These are phyloP conservation scores for Schizothorax lantsangensis DNA, from an alignment of 2,797 vertebrate genomes.

Conservation along the genomic window DNA sequence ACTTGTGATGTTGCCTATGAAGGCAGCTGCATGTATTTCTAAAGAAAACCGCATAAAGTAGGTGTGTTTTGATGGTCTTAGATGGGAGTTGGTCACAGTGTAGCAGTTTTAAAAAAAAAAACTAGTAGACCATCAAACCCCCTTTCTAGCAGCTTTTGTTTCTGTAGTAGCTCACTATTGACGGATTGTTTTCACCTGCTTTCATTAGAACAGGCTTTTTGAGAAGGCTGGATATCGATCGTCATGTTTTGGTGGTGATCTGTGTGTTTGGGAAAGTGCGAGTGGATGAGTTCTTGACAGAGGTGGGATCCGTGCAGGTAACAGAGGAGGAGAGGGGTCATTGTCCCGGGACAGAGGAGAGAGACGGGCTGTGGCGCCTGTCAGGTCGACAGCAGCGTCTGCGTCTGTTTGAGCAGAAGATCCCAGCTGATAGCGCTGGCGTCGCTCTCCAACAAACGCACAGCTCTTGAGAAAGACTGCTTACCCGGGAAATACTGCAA, in stretches of 20 bases:
- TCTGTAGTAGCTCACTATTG: neutral
- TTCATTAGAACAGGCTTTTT: neutral
- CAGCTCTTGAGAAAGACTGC: slow-evolving; percentile 7
- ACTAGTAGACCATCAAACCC: neutral
- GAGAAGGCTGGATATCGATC: neutral
- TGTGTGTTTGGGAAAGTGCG: neutral
- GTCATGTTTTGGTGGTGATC: slow-evolving; percentile 3
- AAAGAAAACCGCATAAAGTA: neutral
- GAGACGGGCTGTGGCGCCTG: slow-evolving; percentile 72
- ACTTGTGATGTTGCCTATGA: neutral
- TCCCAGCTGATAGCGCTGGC: slow-evolving; percentile 71
- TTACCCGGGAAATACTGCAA: neutral
- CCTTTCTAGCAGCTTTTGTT: neutral
- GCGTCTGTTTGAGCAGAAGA: slow-evolving; percentile 83
- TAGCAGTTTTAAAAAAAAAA: neutral
- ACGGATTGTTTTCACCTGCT: neutral
- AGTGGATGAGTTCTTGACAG: slow-evolving; percentile 5
- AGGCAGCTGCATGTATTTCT: neutral
- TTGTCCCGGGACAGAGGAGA: slow-evolving; percentile 43
- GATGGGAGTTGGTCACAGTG: too few species aligned
- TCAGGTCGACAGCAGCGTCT: slow-evolving; percentile 71
- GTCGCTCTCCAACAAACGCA: slow-evolving; percentile 35
- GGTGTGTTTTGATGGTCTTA: neutral
- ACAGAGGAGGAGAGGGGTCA: slow-evolving; percentile 43
- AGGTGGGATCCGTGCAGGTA: neutral